These are phyloP conservation scores for Ptychoptera contaminata DNA, from an alignment of 2,888 invertebrate genomes.

Conservation along the genomic window DNA sequence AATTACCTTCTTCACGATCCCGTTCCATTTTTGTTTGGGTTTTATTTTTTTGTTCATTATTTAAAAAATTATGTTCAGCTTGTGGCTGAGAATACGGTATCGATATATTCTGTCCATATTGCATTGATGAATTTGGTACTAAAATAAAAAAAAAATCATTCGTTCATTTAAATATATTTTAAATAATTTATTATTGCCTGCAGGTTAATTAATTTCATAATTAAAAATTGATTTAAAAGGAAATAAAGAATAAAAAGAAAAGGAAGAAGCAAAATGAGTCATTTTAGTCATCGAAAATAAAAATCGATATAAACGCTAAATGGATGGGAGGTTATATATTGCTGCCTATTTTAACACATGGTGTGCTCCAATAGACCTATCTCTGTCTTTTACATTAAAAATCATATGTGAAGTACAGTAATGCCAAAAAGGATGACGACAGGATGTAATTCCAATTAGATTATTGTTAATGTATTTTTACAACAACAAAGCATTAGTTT, in stretches of 20 bases:
- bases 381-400: no score
- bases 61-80: slow-evolving; percentile 30
- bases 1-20: slow-evolving; percentile 32
- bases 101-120: slow-evolving; percentile 33
- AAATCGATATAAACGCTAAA: not conserved
- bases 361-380: no score
- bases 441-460: no score
- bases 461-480: no score
- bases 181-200: no score
- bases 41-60: slow-evolving; percentile 32
- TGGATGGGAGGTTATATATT: not conserved
- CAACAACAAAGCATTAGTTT: no score
- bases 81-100: slow-evolving; percentile 32
- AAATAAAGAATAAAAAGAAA: not conserved
- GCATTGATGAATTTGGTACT: slow-evolving; percentile 30
- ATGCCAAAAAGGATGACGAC: no score
- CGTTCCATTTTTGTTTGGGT: slow-evolving; percentile 33
- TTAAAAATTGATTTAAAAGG: no score
- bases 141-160: slow-evolving; percentile 17
- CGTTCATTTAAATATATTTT: no score
- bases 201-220: no score
- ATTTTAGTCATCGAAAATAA: not conserved
- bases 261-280: not conserved
- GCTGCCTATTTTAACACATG: no score
- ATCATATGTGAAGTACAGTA: no score